Evolutionary conservation across 2,888 invertebrate genomes (phyloP), one percentile per base, ranked within the genome.

Genomic region (Dioctria linearis): DNA sequence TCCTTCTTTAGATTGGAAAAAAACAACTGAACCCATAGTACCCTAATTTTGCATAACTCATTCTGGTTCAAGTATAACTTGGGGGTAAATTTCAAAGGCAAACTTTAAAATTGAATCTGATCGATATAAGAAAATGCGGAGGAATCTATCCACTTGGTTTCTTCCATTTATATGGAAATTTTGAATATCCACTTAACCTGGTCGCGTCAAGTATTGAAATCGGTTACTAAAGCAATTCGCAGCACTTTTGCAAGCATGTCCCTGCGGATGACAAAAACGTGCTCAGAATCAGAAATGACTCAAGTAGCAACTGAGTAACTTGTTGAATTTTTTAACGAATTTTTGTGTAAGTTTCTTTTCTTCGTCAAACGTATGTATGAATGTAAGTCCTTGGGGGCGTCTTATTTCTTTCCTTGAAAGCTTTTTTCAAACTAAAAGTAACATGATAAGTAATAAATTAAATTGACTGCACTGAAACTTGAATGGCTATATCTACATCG

Each of bases 81-180:
- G 25, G 25, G 25, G 25, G 25, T 54, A 54, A 8, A 54, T 73
- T 73, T 73, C 42, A 73, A 49, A 76, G 49, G n/a, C 37, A 46
- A 61, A 76, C 76, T 76, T 76, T 76, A 63, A 76, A 76, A 76
- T 76, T 76, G 63, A 76, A 63, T 76, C 63, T 46, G 76, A 76
- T 76, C 61, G 61, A 49, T 43, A 63, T 46, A 63, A 25, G 11
- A 37, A 11, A 76, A 46, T 76, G 61, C 76, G 46, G 46, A 63
- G 51, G 63, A 76, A 63, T 76, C 49, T 49, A 63, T 76, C 76
- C 11, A 57, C 51, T 76, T 39, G 39, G 49, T 40, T 42, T 63
- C 76, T 63, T 63, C 76, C 76, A 76, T 76, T 76, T 76, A 76
- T 76, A 76, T 76, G 76, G 76, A 63, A 76, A 63, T 76, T 76